A percentile compares a stretch with the other conserved stretches of the same genome.
phyloP scores from a whole-genome alignment of 2,113 vertebrate genomes.

The Holacanthus passer region DNA sequence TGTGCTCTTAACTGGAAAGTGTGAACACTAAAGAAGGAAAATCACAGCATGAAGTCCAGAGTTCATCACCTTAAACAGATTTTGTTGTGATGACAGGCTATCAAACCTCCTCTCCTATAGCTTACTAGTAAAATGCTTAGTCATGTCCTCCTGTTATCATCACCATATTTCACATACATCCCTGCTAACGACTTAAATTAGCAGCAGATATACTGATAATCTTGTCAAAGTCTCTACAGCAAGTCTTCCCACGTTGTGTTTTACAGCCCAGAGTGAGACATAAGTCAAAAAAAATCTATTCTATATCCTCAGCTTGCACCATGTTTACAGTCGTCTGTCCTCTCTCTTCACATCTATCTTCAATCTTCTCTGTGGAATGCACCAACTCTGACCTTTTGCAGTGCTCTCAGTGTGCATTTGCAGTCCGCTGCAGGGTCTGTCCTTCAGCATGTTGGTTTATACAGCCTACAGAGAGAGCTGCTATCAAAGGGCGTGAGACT shows the following conservation, averaged over 20 bases:
- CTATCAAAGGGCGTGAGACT: conserved; percentile 76
- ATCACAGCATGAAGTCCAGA: background rate
- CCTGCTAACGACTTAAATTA: background rate
- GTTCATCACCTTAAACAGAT: background rate
- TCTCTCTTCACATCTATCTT: conserved; percentile 58
- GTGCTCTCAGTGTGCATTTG: conserved; percentile 44
- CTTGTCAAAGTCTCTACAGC: background rate
- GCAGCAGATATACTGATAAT: background rate
- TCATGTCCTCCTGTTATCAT: background rate
- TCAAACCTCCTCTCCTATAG: background rate
- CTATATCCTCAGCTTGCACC: conserved; percentile 16
- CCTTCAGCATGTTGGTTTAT: conserved; percentile 55
- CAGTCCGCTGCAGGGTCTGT: conserved; percentile 52
- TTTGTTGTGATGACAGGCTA: background rate
- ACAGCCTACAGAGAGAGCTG: conserved; percentile 46
- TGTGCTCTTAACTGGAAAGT: background rate
- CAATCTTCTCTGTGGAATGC: conserved; percentile 70
- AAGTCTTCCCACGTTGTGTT: conserved; percentile 11
- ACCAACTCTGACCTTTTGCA: conserved; percentile 64
- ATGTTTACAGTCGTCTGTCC: conserved; percentile 62
- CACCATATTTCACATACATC: background rate
- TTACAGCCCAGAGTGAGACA: conserved; percentile 20
- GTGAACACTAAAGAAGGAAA: background rate
- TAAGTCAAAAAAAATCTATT: conserved; percentile 18
- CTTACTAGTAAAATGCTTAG: background rate